Base-by-base conservation (phyloP, 2,797 vertebrate genomes). In the Dromococcyx pavoninus region DNA sequence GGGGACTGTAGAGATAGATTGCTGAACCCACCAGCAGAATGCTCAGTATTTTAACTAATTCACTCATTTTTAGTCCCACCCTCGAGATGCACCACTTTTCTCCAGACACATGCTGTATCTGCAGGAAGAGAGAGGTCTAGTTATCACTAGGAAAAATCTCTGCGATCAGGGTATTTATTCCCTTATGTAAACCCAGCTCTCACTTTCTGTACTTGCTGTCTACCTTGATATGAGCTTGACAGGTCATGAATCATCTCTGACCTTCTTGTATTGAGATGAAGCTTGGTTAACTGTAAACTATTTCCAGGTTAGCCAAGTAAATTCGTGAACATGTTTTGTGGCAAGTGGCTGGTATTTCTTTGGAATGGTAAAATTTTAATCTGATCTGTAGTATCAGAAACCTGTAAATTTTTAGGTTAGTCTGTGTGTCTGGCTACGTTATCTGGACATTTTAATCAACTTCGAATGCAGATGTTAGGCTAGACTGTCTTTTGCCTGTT, bases 21-120 rank as follows among this genome's bases (percentile, higher is more conserved):
- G 35, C 79, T 88, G 73, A 93, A 50, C 89, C 58, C 78, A 75
- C 62, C 17, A 76, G 32, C 65, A 75, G 70, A 54, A 92, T 75
- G 21, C 17, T 95, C 66, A 69, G 24, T n/a, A 27, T 51, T 86
- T 93, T 35, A 85, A 30, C 41, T 64, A 77, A 86, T 73, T 28
- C 48, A 9, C 35, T 62, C 16, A 1, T 10, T 44, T 80, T 9
- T 12, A 60, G 30, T 23, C 25, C 30, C 35, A 43, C 30, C 35
- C 27, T 80, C 12, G 43, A 60, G 46, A 56, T 22, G 15, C 37
- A 69, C 9, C 11, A 0, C 7, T 86, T 60, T 72, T 72, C 13
- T 83, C 48, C 18, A 16, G n/a, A 43, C 19, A 41, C 7, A 13
- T 50, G 13, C n/a, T 82, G 21, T 70, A 48, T 19, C 28, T 73